Evolutionary conservation across 2,888 invertebrate genomes (phyloP).

Genomic region (Polylopha cassiicola): DNA sequence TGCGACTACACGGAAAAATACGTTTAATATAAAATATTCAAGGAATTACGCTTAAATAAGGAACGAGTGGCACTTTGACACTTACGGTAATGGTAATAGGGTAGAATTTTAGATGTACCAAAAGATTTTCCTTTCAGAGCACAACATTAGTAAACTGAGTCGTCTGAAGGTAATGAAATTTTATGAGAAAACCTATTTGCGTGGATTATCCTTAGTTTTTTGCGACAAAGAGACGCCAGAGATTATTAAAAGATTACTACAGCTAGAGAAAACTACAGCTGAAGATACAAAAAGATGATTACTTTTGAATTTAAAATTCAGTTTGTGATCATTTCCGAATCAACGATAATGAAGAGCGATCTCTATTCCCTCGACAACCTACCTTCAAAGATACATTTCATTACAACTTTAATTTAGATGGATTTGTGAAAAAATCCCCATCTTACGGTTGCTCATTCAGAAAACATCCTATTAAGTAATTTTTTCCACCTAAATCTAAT

Average conservation of each 20-base stretch:
- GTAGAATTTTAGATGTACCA: conserved; percentile 1
- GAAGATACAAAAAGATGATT: too few species aligned
- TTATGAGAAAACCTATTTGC: conserved; percentile 21
- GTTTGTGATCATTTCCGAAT: too few species aligned
- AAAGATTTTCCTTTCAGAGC: conserved; percentile 3
- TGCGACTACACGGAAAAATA: conserved; percentile 2
- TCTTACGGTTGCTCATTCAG: conserved; percentile 59
- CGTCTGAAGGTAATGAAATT: conserved; percentile 21
- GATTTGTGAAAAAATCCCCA: conserved; percentile 44
- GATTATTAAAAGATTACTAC: conserved; percentile 1
- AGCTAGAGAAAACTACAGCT: conserved; percentile 1
- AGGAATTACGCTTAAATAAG: too few species aligned
- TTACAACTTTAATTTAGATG: conserved; percentile 28
- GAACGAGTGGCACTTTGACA: too few species aligned
- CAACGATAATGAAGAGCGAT: too few species aligned
- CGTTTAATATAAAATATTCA: conserved; percentile 5
- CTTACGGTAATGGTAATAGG: too few species aligned
- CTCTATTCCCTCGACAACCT: conserved; percentile 8
- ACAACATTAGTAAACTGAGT: conserved; percentile 16
- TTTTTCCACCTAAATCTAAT: conserved; percentile 70
- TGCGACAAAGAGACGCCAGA: conserved; percentile 16
- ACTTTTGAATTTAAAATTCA: too few species aligned
- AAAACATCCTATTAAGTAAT: conserved; percentile 74
- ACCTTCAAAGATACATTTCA: conserved; percentile 14
- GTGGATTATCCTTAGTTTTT: conserved; percentile 16